Percentiles rank a stretch among this genome's conserved stretches.
phyloP scores from a whole-genome alignment of 2,888 invertebrate genomes.

The Drosophila leonis region DNA sequence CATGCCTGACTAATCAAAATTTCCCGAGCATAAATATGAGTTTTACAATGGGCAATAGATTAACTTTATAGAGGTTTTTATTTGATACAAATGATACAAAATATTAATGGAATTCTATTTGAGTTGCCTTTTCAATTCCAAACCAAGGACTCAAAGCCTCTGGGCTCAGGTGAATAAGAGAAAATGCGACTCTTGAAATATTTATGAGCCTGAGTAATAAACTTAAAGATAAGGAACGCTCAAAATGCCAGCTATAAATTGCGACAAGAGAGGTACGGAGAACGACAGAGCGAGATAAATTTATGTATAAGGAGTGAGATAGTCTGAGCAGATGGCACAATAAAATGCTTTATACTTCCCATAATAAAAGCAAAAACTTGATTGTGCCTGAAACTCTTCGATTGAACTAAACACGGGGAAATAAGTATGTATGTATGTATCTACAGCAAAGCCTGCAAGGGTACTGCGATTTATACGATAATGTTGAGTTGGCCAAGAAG shows the following conservation, averaged over 20 bases:
- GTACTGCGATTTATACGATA: conserved; percentile 58
- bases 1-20: conserved; percentile 4
- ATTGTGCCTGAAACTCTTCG: conserved; percentile 61
- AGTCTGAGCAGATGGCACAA: conserved; percentile 55
- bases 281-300: conserved; percentile 15
- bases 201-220: conserved; percentile 66
- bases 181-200: conserved; percentile 61
- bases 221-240: conserved; percentile 64
- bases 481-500: conserved; percentile 23
- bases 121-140: conserved; percentile 2
- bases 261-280: conserved; percentile 17
- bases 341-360: conserved; percentile 69
- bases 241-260: conserved; percentile 70
- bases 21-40: not conserved
- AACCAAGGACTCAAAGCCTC: conserved; percentile 1
- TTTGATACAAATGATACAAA: conserved; percentile 16
- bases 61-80: not conserved
- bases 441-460: conserved; percentile 26
- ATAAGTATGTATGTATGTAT: conserved; percentile 17
- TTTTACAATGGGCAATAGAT: conserved; percentile 6
- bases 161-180: conserved; percentile 40
- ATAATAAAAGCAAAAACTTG: conserved; percentile 74
- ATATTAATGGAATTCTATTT: conserved; percentile 19
- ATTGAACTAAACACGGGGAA: conserved; percentile 36
- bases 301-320: conserved; percentile 31